These are phyloP conservation scores for Enteromius anoplus DNA, from an alignment of 2,797 vertebrate genomes.

Conservation along the genomic window DNA sequence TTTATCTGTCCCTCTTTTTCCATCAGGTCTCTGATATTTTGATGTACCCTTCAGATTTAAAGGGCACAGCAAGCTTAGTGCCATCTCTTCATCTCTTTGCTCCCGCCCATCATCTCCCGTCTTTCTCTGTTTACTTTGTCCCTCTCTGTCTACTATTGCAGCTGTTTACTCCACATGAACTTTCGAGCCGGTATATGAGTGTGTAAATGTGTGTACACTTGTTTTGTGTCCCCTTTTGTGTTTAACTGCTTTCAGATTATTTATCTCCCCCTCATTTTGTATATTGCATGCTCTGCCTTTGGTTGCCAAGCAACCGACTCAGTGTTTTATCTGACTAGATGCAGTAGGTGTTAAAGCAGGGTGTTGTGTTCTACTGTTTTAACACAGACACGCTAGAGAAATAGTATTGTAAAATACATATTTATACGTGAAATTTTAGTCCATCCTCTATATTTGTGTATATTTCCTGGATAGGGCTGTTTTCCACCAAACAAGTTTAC, in stretches of 20 bases:
- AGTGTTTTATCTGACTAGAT: constrained; percentile 39
- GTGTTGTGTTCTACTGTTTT: constrained; percentile 40
- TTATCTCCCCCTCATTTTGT: constrained; percentile 47
- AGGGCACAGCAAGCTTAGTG: constrained; percentile 51
- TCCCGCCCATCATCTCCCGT: not conserved
- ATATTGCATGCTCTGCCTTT: constrained; percentile 43
- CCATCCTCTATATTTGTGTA: not conserved
- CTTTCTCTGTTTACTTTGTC: constrained; percentile 21
- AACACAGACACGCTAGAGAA: constrained; percentile 20
- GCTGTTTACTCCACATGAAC: constrained; percentile 28
- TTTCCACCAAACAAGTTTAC: not conserved
- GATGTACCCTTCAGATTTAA: constrained; percentile 50
- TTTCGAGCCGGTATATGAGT: constrained; percentile 30
- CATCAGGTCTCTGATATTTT: constrained; percentile 47
- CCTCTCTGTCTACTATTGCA: constrained; percentile 27
- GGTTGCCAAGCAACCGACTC: constrained; percentile 48
- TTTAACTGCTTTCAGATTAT: constrained; percentile 43
- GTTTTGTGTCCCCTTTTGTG: constrained; percentile 31
- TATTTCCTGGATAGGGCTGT: not conserved
- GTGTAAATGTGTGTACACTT: constrained; percentile 1
- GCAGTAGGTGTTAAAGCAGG: constrained; percentile 43
- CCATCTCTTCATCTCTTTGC: constrained; percentile 31
- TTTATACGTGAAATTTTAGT: not conserved
- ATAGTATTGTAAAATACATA: constrained; percentile 13
- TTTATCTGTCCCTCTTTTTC: constrained; percentile 32